Percentiles rank a stretch among this genome's conserved stretches.
Evolutionary conservation across 2,797 vertebrate genomes (phyloP).

Genomic region (Scyliorhinus canicula): DNA sequence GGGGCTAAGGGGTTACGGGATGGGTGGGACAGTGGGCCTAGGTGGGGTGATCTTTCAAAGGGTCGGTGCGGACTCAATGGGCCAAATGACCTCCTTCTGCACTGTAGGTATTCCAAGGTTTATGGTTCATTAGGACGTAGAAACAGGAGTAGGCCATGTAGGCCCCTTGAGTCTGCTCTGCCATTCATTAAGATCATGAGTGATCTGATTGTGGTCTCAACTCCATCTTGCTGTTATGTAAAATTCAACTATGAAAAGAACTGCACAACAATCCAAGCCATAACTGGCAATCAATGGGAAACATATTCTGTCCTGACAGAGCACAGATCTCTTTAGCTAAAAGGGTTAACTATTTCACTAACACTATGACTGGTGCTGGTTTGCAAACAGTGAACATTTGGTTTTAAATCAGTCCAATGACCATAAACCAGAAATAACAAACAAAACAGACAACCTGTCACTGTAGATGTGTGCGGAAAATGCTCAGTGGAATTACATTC

Average conservation of each 20-base stretch:
- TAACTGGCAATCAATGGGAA: not conserved
- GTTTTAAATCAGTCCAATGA: not conserved
- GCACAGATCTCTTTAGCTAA: not conserved
- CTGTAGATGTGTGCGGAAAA: not conserved
- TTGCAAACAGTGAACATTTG: not conserved
- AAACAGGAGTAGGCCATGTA: too few relatives aligned
- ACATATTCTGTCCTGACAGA: not conserved
- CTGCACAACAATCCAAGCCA: not conserved
- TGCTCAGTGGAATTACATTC: slow-evolving; percentile 22
- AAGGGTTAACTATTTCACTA: slow-evolving; percentile 4
- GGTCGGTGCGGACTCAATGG: too few relatives aligned
- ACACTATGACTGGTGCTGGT: not conserved
- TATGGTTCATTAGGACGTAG: too few relatives aligned
- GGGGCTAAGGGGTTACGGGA: too few relatives aligned
- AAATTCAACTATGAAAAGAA: not conserved
- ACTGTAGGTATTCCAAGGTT: too few relatives aligned
- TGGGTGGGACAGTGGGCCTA: too few relatives aligned
- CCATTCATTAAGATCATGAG: too few relatives aligned
- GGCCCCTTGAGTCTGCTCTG: too few relatives aligned
- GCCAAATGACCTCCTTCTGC: too few relatives aligned
- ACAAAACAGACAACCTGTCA: slow-evolving; percentile 4
- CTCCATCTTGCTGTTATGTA: too few relatives aligned
- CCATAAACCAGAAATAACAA: slow-evolving; percentile 10
- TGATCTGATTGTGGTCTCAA: too few relatives aligned
- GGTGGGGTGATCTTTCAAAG: too few relatives aligned